phyloP scores from a whole-genome alignment of 2,797 vertebrate species.

The Dendrocincla fuliginosa region DNA sequence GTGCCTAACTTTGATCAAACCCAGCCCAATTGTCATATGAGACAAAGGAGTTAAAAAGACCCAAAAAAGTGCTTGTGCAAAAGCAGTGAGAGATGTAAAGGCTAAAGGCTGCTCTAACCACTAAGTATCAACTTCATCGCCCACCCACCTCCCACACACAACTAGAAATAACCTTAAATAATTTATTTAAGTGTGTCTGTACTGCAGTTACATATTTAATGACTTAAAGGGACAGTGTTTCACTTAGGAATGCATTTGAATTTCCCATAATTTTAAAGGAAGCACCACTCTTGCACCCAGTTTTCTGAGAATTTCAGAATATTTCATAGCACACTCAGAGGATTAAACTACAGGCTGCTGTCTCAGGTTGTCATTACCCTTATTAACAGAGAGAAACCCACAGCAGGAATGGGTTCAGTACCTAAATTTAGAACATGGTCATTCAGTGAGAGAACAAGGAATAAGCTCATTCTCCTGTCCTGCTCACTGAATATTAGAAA shows the following conservation, averaged over 20 bases:
- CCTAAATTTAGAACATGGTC: neutral
- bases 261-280: neutral
- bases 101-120: conserved; percentile 58
- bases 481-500: neutral
- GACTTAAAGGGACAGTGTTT: conserved; percentile 33
- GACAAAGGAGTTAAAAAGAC: neutral
- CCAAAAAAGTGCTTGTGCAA: neutral
- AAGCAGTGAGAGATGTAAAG: neutral
- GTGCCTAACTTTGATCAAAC: neutral
- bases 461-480: neutral
- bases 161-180: conserved; percentile 75
- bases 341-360: neutral
- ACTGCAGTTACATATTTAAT: conserved; percentile 31
- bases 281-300: neutral
- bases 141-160: conserved; percentile 62
- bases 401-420: neutral
- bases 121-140: conserved; percentile 50
- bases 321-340: fast-evolving
- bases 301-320: neutral
- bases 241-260: neutral
- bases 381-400: neutral
- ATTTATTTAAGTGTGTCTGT: conserved; percentile 51
- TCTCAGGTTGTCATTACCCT: neutral
- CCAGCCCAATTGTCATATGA: neutral
- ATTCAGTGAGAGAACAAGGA: neutral